Evolutionary conservation across 2,797 vertebrate genomes (phyloP).

Genomic region (Setipinna tenuifilis): DNA sequence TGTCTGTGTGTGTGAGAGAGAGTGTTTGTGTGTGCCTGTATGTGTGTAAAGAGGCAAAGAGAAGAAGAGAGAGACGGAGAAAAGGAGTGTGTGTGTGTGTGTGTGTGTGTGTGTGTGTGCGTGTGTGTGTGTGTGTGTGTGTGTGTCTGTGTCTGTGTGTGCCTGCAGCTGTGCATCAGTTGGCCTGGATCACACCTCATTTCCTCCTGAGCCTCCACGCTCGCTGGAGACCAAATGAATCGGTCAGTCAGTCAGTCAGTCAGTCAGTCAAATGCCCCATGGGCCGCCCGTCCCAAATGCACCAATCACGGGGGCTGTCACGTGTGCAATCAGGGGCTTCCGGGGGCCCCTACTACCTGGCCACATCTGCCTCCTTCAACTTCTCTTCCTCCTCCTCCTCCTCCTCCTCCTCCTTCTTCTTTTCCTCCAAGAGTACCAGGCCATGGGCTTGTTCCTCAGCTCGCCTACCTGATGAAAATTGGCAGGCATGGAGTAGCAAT

Average conservation of each 20-base stretch:
- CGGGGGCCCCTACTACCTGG: neutral
- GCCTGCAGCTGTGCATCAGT: constrained; percentile 15
- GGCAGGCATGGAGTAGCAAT: constrained; percentile 17
- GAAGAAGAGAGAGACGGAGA: too few species aligned
- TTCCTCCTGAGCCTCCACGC: neutral
- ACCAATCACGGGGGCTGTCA: neutral
- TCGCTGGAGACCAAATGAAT: constrained; percentile 8
- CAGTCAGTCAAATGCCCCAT: neutral
- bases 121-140: neutral
- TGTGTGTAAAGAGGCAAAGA: too few species aligned
- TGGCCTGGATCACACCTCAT: constrained; percentile 6
- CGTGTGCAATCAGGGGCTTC: constrained; percentile 13
- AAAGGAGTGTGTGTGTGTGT: neutral
- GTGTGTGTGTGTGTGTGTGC: neutral
- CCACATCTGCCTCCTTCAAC: neutral
- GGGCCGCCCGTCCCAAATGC: too few species aligned
- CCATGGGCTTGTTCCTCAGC: neutral
- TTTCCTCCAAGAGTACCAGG: too few species aligned
- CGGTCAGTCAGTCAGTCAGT: constrained; percentile 19
- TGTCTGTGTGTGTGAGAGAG: neutral
- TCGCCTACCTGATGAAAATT: constrained; percentile 22
- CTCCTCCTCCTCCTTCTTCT: too few species aligned
- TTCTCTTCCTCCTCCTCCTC: too few species aligned
- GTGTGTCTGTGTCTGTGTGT: neutral
- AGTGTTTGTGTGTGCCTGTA: neutral